These are phyloP conservation scores for Ardeotis arabs DNA, from an alignment of 2,113 vertebrate genomes.

Conservation along the genomic window DNA sequence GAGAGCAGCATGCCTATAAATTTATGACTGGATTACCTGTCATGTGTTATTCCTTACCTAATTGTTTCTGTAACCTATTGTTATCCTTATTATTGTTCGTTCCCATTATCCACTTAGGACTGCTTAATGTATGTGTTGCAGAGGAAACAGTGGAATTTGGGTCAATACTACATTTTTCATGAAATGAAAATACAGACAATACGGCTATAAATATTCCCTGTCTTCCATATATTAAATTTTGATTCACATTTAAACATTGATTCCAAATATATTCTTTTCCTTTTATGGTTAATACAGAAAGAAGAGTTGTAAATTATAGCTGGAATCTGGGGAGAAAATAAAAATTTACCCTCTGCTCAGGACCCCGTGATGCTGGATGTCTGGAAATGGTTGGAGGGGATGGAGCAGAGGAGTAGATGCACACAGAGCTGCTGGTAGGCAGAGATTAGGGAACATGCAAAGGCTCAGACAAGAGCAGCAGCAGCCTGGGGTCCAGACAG, in stretches of 20 bases:
- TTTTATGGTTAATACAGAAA: neutral
- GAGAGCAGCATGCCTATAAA: slow-evolving; percentile 64
- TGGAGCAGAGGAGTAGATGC: neutral
- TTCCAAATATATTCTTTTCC: neutral
- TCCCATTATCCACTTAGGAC: slow-evolving; percentile 65
- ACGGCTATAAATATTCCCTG: neutral
- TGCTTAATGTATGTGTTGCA: slow-evolving; percentile 36
- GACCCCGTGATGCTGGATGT: neutral
- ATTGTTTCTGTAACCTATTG: slow-evolving; percentile 72
- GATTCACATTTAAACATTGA: neutral
- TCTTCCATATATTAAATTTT: neutral
- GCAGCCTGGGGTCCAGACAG: fast-evolving
- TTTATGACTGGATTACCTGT: slow-evolving; percentile 70
- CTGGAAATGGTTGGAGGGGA: neutral
- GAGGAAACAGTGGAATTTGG: slow-evolving; percentile 9
- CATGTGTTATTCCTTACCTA: slow-evolving; percentile 69
- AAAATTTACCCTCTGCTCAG: neutral
- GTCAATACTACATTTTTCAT: slow-evolving; percentile 6
- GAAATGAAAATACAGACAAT: slow-evolving; percentile 40
- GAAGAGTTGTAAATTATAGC: neutral
- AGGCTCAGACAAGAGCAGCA: neutral
- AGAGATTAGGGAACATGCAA: neutral
- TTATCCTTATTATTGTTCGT: slow-evolving; percentile 71
- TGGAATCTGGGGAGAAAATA: neutral
- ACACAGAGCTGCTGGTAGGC: neutral